A percentile compares a stretch with the other conserved stretches of the same genome.
phyloP scores from a whole-genome alignment of 2,888 invertebrate genomes.

The Platycheirus albimanus region DNA sequence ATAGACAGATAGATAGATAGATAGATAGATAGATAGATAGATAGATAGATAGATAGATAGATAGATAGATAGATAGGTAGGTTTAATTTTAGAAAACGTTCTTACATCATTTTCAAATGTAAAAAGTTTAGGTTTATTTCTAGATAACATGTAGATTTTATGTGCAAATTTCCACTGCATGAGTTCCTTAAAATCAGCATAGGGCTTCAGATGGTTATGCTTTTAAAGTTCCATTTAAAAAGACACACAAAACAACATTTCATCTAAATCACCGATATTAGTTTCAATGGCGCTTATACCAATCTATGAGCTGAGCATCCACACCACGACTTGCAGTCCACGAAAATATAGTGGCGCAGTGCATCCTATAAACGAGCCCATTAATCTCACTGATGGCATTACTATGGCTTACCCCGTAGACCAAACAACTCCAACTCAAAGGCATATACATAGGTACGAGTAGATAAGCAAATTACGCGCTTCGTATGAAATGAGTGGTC shows the following conservation, averaged over 20 bases:
- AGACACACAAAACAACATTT: constrained; percentile 22
- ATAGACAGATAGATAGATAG: too few relatives aligned
- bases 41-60: too few relatives aligned
- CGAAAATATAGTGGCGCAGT: constrained; percentile 1
- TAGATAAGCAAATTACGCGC: constrained; percentile 71
- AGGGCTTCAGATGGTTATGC: constrained; percentile 8
- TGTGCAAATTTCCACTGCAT: too few relatives aligned
- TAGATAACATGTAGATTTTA: too few relatives aligned
- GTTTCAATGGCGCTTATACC: constrained; percentile 43
- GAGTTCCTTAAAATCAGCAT: too few relatives aligned
- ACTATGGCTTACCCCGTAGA: constrained; percentile 7
- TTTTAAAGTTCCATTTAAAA: not conserved
- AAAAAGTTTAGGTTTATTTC: too few relatives aligned
- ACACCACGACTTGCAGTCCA: not conserved
- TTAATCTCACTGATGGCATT: constrained; percentile 55
- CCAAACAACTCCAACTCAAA: constrained; percentile 3
- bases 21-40: too few relatives aligned
- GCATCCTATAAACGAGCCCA: constrained; percentile 62
- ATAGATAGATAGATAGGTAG: too few relatives aligned
- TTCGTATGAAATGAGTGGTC: constrained; percentile 75
- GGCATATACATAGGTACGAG: constrained; percentile 36
- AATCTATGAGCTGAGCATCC: too few relatives aligned
- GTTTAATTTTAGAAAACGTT: too few relatives aligned
- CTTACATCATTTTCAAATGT: too few relatives aligned
- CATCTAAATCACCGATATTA: constrained; percentile 33